Evolutionary conservation across 2,113 vertebrate genomes (phyloP), one percentile per base, ranked within the genome.

Genomic region (Xerus inauris): DNA sequence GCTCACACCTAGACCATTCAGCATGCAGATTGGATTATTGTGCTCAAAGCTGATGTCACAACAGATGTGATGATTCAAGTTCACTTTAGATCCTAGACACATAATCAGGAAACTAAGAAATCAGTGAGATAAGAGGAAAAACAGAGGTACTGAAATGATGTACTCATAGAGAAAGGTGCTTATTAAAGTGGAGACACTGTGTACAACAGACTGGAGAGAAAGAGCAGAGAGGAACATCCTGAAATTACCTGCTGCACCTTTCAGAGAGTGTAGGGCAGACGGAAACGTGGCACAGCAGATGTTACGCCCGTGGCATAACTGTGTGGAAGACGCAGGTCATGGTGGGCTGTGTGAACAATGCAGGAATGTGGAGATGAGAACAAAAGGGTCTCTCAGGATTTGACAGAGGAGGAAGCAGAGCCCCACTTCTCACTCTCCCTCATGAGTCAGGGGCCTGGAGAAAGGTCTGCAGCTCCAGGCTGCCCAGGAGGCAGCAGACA

Each of bases 401-500:
- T 22, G 7, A 6, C 62, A 13, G 28, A 54, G 62, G 24, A 3
- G 42, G 7, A 5, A 82, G 73, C n/a, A 71, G 32, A 49, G 26
- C 12, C 9, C 22, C 1, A 8, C 3, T 22, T 51, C 40, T 73
- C 40, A 6, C 35, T 54, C 0, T 75, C 11, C 32, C 13, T 35
- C 7, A 5, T 38, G 84, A 82, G 54, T 9, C 57, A 47, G 51
- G 47, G 30, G 1, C 72, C 54, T 76, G 35, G 13, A 64, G 35
- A 69, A 80, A 76, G 51, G 45, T 10, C 45, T 77, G 75, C 8
- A n/a, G 24, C 20, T 62, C n/a, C 19, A 8, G 10, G 47, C 12
- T 4, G 0, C n/a, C 8, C 16, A 87, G 22, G 0, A n/a, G 75
- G 38, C 10, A 5, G 5, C 12, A 57, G 26, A 24, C 11, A 12